Evolutionary conservation across 1,140 invertebrate genomes (phyloP), one percentile per base, ranked within the genome.

Genomic region (Saccostrea echinata): DNA sequence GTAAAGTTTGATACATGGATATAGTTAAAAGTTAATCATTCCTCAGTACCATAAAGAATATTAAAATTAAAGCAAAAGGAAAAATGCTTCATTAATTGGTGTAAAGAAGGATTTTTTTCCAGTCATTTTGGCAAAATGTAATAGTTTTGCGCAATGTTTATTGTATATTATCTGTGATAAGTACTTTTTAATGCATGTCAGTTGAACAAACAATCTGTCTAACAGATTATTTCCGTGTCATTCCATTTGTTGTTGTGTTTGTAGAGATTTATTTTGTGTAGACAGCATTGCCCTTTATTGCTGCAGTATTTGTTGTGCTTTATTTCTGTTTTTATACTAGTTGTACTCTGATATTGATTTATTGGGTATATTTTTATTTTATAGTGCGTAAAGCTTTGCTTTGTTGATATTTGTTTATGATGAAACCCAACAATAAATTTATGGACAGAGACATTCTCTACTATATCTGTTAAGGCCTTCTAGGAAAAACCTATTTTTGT

Each of bases 241-340:
- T 33, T 76, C 30, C 27, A 18, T 71, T n/a, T 71, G 12, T 71
- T 27, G 27, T 71, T 71, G 27, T 71, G 33, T 12, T 76, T 76
- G 68, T 76, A 76, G 30, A 76, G 27, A 30, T 76, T 61, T 61
- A 61, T 61, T 61, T 61, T 61, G 55, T 61, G 55, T 61, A 61
- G 18, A 61, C 55, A 18, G 27, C 24, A 12, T 18, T 76, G 24
- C 27, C 68, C 24, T 76, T 11, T 76, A 12, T 76, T 76, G 68
- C 30, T 76, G 68, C 68, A 30, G 27, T 12, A 16, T 30, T 33
- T 30, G 68, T 76, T 76, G 68, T 76, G 68, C 24, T 33, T 30
- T 76, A 27, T 30, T 30, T 33, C 27, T 27, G 24, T 33, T 64
- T 76, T 30, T 76, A 30, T 76, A 33, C 13, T 30, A 76, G 27